phyloP scores from a whole-genome alignment of 2,797 vertebrate genomes.

The Varecia variegata region DNA sequence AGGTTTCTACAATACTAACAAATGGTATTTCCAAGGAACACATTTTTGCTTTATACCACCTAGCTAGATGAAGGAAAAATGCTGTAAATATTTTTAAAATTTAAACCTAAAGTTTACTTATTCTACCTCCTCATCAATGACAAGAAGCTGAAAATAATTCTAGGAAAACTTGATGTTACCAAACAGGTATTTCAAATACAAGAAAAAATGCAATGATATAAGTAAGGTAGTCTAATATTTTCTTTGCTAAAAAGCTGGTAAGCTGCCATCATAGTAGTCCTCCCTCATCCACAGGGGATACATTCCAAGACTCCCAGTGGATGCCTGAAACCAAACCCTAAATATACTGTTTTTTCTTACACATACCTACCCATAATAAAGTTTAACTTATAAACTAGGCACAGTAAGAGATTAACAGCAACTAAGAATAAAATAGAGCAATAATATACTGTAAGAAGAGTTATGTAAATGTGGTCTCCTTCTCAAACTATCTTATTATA shows the following conservation, averaged over 20 bases:
- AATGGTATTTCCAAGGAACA: not conserved
- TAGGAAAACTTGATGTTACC: not conserved
- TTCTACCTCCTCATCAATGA: not conserved
- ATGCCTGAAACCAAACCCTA: not conserved
- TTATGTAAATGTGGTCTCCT: not conserved
- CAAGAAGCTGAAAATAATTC: not conserved
- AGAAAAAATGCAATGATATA: not conserved
- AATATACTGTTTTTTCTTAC: not conserved
- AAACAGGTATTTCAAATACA: not conserved
- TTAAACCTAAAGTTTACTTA: conserved; percentile 18
- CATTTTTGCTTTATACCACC: not conserved
- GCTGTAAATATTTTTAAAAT: not conserved
- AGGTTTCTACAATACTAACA: not conserved
- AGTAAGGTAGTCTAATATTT: not conserved
- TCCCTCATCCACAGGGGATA: not conserved
- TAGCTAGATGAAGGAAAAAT: not conserved
- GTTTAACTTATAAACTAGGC: not conserved
- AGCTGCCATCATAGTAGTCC: not conserved
- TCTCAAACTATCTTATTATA: not conserved
- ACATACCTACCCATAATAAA: not conserved
- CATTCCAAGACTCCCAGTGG: not conserved
- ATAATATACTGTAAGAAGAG: not conserved
- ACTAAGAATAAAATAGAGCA: not conserved
- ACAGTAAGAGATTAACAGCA: not conserved
- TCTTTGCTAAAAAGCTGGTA: conserved; percentile 2